These are phyloP conservation scores for Ylistrum balloti DNA, from an alignment of 1,140 invertebrate species.

Conservation along the genomic window DNA sequence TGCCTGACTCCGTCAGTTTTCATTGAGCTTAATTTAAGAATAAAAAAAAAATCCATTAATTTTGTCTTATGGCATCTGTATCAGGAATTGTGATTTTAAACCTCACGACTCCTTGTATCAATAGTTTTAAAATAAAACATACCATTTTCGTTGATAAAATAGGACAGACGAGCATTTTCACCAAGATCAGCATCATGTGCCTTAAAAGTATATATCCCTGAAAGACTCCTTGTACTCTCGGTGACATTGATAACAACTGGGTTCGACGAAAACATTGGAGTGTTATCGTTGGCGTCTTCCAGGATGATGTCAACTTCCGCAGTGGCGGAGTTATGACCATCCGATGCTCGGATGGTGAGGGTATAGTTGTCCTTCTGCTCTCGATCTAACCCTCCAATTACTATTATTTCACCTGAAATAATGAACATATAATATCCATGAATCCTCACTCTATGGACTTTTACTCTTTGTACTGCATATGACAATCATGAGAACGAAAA, in stretches of 20 bases:
- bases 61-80: too few species aligned
- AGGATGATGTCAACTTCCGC: slow-evolving; percentile 60
- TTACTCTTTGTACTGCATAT: too few species aligned
- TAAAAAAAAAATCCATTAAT: too few species aligned
- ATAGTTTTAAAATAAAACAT: background rate
- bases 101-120: too few species aligned
- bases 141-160: slow-evolving; percentile 66
- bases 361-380: slow-evolving; percentile 57
- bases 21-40: too few species aligned
- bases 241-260: slow-evolving; percentile 32
- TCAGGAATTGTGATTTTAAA: too few species aligned
- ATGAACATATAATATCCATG: background rate
- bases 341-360: slow-evolving; percentile 61
- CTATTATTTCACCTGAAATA: slow-evolving; percentile 61
- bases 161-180: slow-evolving; percentile 58
- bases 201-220: slow-evolving; percentile 54
- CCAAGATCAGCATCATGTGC: slow-evolving; percentile 63
- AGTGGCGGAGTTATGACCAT: slow-evolving; percentile 49
- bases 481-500: too few species aligned
- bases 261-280: slow-evolving; percentile 42
- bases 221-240: slow-evolving; percentile 44
- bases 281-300: slow-evolving; percentile 65
- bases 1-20: too few species aligned
- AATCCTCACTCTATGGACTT: too few species aligned
- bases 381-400: slow-evolving; percentile 65